Percentiles rank a stretch among this genome's conserved stretches.
Evolutionary conservation across 92 coral and sea anemone species (phyloP).

Genomic region (Parazoanthus darwini): DNA sequence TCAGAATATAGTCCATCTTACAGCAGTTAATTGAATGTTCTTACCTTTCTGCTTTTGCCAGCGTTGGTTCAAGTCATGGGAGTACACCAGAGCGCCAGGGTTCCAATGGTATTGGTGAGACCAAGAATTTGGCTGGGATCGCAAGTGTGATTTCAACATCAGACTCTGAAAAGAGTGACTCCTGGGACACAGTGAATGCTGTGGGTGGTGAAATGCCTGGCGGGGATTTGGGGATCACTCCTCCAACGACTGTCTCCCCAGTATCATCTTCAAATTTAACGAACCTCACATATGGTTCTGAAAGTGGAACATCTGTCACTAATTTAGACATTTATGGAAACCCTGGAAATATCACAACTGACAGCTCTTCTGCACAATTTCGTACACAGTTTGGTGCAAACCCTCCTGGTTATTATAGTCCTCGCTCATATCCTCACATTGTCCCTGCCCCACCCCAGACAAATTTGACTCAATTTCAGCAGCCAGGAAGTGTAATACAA

Average conservation of each 20-base stretch:
- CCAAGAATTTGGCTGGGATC: constrained; percentile 59
- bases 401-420: constrained; percentile 83
- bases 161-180: constrained; percentile 75
- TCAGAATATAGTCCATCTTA: not conserved
- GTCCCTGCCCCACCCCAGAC: constrained; percentile 86
- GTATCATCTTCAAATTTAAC: constrained; percentile 63
- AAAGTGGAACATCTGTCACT: constrained; percentile 71
- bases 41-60: constrained; percentile 16
- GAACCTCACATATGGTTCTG: constrained; percentile 74
- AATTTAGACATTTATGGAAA: constrained; percentile 92
- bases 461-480: constrained; percentile 78
- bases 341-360: constrained; percentile 65
- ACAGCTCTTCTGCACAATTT: constrained; percentile 74
- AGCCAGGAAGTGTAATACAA: constrained; percentile 82
- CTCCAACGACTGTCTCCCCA: constrained; percentile 78
- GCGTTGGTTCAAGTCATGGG: constrained; percentile 74
- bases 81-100: constrained; percentile 75
- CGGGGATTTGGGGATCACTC: constrained; percentile 74
- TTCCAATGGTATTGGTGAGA: constrained; percentile 60
- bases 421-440: constrained; percentile 95
- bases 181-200: constrained; percentile 69
- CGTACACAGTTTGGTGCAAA: constrained; percentile 85
- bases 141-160: constrained; percentile 59
- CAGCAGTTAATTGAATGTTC: not conserved
- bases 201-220: constrained; percentile 56